Percentiles rank a stretch among this genome's conserved stretches.
Evolutionary conservation across 2,113 vertebrate species (phyloP).

Genomic region (Antechinus stuartii): DNA sequence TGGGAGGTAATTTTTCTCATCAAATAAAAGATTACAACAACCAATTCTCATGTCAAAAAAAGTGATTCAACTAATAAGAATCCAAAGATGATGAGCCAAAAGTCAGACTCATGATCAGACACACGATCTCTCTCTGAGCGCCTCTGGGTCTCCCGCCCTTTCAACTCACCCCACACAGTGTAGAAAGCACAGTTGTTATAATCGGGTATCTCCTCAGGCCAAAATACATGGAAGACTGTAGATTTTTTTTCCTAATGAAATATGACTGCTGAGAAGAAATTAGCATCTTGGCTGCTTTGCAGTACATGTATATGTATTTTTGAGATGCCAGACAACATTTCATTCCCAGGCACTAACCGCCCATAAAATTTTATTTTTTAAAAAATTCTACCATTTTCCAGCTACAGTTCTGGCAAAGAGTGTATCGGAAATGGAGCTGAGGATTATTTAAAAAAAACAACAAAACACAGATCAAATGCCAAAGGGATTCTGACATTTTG

Average conservation of each 20-base stretch:
- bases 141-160: neutral
- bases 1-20: constrained; percentile 7
- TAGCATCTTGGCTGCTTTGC: constrained; percentile 5
- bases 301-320: constrained; percentile 9
- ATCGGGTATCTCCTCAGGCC: neutral
- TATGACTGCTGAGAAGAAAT: neutral
- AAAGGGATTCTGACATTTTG: constrained; percentile 11
- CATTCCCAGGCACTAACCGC: constrained; percentile 34
- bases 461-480: neutral
- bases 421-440: neutral
- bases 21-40: constrained; percentile 12
- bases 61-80: neutral
- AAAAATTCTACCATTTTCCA: constrained; percentile 45
- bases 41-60: neutral
- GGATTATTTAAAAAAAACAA: neutral
- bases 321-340: constrained; percentile 25
- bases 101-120: neutral
- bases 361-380: constrained; percentile 65
- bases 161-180: neutral
- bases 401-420: neutral
- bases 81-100: neutral
- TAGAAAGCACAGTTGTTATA: neutral
- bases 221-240: neutral
- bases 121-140: neutral
- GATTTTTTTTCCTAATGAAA: neutral